Conservation (phyloP, 2,113 vertebrate species). For the Cheirogaleus medius region DNA sequence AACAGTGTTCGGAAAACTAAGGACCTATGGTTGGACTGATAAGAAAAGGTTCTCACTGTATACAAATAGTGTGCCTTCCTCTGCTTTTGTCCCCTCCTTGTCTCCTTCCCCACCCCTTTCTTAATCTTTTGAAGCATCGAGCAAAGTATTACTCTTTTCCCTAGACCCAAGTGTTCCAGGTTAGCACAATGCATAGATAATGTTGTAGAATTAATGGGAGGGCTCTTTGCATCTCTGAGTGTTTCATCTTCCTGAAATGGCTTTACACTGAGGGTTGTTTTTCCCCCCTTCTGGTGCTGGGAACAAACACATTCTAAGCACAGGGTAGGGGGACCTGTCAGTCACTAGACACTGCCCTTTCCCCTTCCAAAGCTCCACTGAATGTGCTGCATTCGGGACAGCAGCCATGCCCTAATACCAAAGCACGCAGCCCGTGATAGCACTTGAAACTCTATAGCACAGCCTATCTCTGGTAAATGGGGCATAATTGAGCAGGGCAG, state of each 20-base stretch:
- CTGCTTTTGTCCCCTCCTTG: not conserved
- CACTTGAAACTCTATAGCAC: not conserved
- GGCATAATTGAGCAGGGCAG: not conserved
- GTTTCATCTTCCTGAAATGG: not conserved
- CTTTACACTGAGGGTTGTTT: not conserved
- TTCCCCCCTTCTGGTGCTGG: not conserved
- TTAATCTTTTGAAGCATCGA: slow-evolving; percentile 15
- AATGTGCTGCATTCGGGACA: not conserved
- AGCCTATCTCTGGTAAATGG: not conserved
- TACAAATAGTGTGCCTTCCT: not conserved
- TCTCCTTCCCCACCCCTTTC: not conserved
- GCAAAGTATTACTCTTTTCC: slow-evolving; percentile 12
- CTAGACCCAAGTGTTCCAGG: not conserved
- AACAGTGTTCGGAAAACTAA: not conserved
- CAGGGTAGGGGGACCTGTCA: not conserved
- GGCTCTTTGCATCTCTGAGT: not conserved
- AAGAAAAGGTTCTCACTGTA: not conserved
- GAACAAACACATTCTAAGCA: not conserved
- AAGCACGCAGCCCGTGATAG: not conserved
- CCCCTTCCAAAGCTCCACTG: not conserved
- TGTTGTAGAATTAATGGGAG: not conserved
- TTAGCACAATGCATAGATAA: not conserved
- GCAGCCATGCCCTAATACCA: not conserved
- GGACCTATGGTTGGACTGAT: not conserved
- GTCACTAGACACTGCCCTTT: not conserved